Evolutionary conservation across 2,113 vertebrate species (phyloP).

Genomic region (Aplodontia rufa): DNA sequence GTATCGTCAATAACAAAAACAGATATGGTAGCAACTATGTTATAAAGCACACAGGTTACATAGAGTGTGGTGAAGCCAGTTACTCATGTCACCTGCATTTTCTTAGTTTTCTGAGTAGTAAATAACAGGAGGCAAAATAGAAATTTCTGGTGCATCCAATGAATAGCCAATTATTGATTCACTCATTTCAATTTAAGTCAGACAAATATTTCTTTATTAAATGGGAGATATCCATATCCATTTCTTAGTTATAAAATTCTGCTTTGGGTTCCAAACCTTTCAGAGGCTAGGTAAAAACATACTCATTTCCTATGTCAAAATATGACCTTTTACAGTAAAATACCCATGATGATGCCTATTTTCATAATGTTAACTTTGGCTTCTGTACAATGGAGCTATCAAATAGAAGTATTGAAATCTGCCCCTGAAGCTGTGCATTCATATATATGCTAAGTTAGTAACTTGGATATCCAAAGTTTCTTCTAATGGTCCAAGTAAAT

Average conservation of each 20-base stretch:
- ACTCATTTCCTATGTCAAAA: constrained; percentile 34
- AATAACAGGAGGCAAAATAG: neutral
- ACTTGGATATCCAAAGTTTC: neutral
- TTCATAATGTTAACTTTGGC: constrained; percentile 56
- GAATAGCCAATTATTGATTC: neutral
- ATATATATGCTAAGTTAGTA: neutral
- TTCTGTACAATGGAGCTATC: constrained; percentile 35
- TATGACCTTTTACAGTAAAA: constrained; percentile 33
- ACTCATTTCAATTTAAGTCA: neutral
- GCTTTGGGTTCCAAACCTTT: neutral
- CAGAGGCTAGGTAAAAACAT: neutral
- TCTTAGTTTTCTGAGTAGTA: neutral
- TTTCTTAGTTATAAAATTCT: constrained; percentile 24
- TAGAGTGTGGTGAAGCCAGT: neutral
- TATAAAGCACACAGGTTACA: neutral
- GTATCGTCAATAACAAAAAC: neutral
- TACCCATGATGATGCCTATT: neutral
- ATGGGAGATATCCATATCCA: neutral
- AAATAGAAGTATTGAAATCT: constrained; percentile 50
- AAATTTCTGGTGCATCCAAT: neutral
- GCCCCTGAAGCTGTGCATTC: constrained; percentile 12
- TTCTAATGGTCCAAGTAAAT: neutral
- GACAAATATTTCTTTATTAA: neutral
- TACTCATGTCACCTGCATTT: neutral
- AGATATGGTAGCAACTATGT: neutral